phyloP scores from a whole-genome alignment of 2,113 vertebrate species.

The Ariopsis seemanni region DNA sequence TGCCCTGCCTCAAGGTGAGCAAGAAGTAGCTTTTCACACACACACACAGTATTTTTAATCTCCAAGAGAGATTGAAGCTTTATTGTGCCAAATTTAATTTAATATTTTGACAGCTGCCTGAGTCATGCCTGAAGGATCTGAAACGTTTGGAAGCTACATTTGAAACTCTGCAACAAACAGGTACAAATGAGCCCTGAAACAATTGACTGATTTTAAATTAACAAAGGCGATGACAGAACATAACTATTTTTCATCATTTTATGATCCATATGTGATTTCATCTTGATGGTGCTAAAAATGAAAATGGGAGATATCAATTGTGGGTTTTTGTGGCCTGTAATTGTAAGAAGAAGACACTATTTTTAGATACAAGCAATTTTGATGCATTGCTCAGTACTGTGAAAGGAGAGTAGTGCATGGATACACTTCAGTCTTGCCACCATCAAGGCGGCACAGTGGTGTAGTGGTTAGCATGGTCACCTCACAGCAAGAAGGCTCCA shows the following conservation, averaged over 20 bases:
- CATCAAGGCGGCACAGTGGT: too few species aligned
- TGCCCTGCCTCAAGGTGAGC: neutral
- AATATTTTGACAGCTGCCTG: slow-evolving; percentile 6
- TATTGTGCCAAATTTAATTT: neutral
- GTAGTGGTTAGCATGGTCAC: too few species aligned
- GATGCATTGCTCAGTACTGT: neutral
- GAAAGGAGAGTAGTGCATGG: neutral
- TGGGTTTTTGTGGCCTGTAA: neutral
- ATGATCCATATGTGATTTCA: neutral
- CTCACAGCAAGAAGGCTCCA: too few species aligned
- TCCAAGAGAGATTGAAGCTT: neutral
- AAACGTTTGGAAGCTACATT: neutral
- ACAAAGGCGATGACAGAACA: neutral
- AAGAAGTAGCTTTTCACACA: neutral
- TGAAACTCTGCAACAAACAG: neutral
- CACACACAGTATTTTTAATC: neutral
- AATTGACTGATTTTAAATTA: neutral
- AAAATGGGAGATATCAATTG: too few species aligned
- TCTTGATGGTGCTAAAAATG: neutral
- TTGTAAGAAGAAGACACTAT: neutral
- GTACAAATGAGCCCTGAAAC: neutral
- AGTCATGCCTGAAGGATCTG: slow-evolving; percentile 7
- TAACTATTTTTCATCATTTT: neutral
- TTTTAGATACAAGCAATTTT: neutral
- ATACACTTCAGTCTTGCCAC: neutral